Conservation (phyloP, 2,113 vertebrate species). For the Numenius arquata region DNA sequence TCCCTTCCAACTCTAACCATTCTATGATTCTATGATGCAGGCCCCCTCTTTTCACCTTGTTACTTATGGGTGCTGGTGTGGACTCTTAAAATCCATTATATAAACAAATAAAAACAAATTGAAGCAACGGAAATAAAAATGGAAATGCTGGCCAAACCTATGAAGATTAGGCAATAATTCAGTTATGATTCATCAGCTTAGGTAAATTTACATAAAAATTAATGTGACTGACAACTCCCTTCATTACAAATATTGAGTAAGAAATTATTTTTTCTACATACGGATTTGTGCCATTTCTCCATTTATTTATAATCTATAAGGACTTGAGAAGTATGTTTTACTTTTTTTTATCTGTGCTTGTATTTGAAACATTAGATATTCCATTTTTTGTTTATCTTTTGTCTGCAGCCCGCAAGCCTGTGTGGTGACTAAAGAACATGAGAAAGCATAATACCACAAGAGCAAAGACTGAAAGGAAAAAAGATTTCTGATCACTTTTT, state of each 20-base stretch:
- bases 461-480: not conserved
- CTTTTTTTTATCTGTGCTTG: not conserved
- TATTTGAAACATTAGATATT: not conserved
- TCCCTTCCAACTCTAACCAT: too few relatives aligned
- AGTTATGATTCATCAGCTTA: constrained; percentile 53
- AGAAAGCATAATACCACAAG: not conserved
- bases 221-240: constrained; percentile 33
- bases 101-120: constrained; percentile 14
- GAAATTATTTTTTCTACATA: constrained; percentile 12
- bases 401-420: not conserved
- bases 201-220: constrained; percentile 57
- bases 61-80: not conserved
- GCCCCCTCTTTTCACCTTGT: not conserved
- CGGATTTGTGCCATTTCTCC: not conserved
- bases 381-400: constrained; percentile 14
- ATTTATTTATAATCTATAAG: not conserved
- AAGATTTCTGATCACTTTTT: not conserved
- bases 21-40: too few relatives aligned
- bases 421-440: not conserved
- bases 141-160: not conserved
- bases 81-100: not conserved
- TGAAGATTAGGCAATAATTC: constrained; percentile 38
- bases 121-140: not conserved
- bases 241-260: constrained; percentile 28
- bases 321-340: not conserved